Evolutionary conservation across 2,113 vertebrate species (phyloP), one percentile per base, ranked within the genome.

Genomic region (Genyomyrus donnyi): DNA sequence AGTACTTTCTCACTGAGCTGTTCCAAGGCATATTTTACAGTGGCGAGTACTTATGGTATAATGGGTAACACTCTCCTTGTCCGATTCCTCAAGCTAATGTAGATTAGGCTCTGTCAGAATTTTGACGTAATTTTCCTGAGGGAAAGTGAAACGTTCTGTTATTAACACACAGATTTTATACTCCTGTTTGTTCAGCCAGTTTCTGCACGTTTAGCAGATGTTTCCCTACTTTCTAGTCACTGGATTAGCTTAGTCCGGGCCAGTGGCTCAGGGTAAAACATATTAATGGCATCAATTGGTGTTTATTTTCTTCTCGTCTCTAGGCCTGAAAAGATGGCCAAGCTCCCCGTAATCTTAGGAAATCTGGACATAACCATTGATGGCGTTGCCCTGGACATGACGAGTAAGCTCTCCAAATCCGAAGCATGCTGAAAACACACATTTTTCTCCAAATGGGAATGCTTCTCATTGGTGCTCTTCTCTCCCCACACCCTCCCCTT

Each of bases 251-350:
- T 39, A 24, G 1, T 53, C 15, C 9, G 27, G 39, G 4, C 86
- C 56, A 39, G 13, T 46, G 87, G 56, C 3, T 39, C 19, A 66
- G 42, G 56, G 4, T n/a, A 90, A 66, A 48, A 39, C 35, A 49
- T 31, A 85, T 56, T 49, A 31, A 62, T 9, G 3, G 35, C 53
- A 85, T 83, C 45, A 62, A 15, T 39, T 56, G 31, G 31, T 85
- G 35, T 50, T 86, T 90, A 62, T 74, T 88, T 88, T 88, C 17
- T 35, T 91, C 27, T 90, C 15, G 10, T 21, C 70, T 56, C 70
- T 93, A 99, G 98, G 94, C 97, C 97, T 88, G 98, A 99, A 94
- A 99, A 98, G 96, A 98, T 99, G 98, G 96, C 97, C 91, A 99
- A 99, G 92, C 97, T 99, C 88, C 98, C 98, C 15, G 97, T 99